Conservation (phyloP, 2,888 invertebrate species). For the Heliconius hortense region DNA sequence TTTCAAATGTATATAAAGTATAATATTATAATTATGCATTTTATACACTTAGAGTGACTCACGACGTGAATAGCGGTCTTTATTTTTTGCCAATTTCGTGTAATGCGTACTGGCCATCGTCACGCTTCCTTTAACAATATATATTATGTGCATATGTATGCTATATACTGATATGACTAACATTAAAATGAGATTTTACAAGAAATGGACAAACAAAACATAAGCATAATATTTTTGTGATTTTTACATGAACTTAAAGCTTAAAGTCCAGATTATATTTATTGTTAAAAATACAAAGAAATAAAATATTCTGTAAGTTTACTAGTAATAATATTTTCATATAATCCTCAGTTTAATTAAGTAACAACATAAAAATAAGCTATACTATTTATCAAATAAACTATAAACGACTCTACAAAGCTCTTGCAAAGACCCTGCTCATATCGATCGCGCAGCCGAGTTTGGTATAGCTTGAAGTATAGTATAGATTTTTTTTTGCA, state of each 20-base stretch:
- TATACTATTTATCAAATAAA: conserved; percentile 21
- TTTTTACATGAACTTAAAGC: background rate
- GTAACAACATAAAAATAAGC: conserved; percentile 17
- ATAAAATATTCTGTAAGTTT: background rate
- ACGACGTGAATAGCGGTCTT: conserved; percentile 6
- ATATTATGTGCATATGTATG: conserved; percentile 3
- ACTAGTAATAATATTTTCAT: background rate
- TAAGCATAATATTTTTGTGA: background rate
- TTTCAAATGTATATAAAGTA: background rate
- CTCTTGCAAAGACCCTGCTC: conserved; percentile 31
- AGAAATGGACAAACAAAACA: background rate
- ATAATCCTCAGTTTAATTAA: conserved; percentile 4
- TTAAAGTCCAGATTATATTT: background rate
- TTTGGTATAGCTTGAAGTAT: conserved; percentile 37
- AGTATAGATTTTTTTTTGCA: background rate
- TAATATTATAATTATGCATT: conserved; percentile 2
- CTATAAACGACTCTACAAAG: conserved; percentile 28
- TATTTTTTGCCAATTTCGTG: conserved; percentile 17
- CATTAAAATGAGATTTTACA: background rate
- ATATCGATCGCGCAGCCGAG: conserved; percentile 39
- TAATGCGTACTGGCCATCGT: conserved; percentile 18
- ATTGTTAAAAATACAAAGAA: background rate
- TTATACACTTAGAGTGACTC: background rate
- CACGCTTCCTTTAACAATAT: conserved; percentile 9
- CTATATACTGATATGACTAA: conserved; percentile 1